These are phyloP conservation scores for Chaetodon trifascialis DNA, from an alignment of 2,113 vertebrate species.

Conservation along the genomic window DNA sequence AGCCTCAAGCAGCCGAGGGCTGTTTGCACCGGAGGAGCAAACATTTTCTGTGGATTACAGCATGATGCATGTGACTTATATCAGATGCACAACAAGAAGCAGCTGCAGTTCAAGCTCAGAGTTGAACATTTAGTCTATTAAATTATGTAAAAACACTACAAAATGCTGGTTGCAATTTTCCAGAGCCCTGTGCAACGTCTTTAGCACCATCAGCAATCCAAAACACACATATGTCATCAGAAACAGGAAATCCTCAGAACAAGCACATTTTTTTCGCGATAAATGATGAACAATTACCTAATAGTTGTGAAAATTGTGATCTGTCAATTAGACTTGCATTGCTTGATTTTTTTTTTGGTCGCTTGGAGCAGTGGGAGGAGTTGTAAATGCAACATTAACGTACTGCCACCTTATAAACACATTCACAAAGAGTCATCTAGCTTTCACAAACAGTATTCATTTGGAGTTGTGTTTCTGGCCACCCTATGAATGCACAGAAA, in stretches of 20 bases:
- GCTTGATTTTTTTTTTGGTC: too few relatives aligned
- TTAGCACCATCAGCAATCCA: background rate
- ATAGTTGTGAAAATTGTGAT: background rate
- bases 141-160: background rate
- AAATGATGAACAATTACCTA: background rate
- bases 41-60: slow-evolving; percentile 11
- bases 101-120: background rate
- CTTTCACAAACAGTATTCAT: too few relatives aligned
- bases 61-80: background rate
- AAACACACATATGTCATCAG: background rate
- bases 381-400: background rate
- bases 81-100: background rate
- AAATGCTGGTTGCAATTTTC: background rate
- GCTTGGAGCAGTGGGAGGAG: background rate
- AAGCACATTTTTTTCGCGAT: background rate
- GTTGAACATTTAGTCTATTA: background rate
- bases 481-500: too few relatives aligned
- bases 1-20: background rate
- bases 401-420: background rate
- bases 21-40: slow-evolving; percentile 15
- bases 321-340: too few relatives aligned
- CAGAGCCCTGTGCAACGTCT: background rate
- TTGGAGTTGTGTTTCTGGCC: background rate
- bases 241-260: background rate
- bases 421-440: too few relatives aligned